A percentile compares a stretch with the other conserved stretches of the same genome.
These are phyloP conservation scores for Euproctis similis DNA, from an alignment of 2,888 invertebrate species.

Conservation along the genomic window DNA sequence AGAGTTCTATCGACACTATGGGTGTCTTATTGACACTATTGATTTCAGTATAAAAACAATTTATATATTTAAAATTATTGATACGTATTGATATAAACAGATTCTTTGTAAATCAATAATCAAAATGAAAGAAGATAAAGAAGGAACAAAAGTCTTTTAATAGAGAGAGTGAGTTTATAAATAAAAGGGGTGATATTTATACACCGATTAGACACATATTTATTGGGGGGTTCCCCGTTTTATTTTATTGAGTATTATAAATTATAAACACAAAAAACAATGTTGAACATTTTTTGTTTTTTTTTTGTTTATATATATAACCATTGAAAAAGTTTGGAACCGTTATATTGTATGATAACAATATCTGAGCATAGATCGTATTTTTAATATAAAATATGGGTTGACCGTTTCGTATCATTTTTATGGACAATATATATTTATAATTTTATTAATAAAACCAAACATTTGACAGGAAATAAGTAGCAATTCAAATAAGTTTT, in stretches of 20 bases:
- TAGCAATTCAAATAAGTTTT: constrained; percentile 39
- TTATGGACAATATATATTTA: constrained; percentile 8
- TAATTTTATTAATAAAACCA: constrained; percentile 29
- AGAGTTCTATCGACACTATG: not conserved
- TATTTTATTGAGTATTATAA: constrained; percentile 2
- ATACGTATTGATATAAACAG: too few relatives aligned
- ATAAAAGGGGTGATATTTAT: constrained; percentile 39
- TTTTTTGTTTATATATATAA: too few relatives aligned
- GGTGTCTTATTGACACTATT: too few relatives aligned
- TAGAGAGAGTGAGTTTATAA: constrained; percentile 21
- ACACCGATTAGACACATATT: constrained; percentile 25
- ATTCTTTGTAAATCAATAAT: too few relatives aligned
- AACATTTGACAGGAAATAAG: constrained; percentile 49
- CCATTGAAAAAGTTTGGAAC: too few relatives aligned
- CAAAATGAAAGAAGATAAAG: too few relatives aligned
- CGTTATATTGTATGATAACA: constrained; percentile 10
- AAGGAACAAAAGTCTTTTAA: too few relatives aligned
- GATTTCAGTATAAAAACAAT: too few relatives aligned
- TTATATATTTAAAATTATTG: too few relatives aligned
- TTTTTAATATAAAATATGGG: constrained; percentile 4
- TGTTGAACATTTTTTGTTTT: too few relatives aligned
- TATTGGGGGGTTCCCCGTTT: constrained; percentile 17
- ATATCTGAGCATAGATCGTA: constrained; percentile 4
- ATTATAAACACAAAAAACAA: constrained; percentile 13
- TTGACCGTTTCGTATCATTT: constrained; percentile 9